phyloP scores from a whole-genome alignment of 2,797 vertebrate species.

The Cryptoblepharus egeriae region DNA sequence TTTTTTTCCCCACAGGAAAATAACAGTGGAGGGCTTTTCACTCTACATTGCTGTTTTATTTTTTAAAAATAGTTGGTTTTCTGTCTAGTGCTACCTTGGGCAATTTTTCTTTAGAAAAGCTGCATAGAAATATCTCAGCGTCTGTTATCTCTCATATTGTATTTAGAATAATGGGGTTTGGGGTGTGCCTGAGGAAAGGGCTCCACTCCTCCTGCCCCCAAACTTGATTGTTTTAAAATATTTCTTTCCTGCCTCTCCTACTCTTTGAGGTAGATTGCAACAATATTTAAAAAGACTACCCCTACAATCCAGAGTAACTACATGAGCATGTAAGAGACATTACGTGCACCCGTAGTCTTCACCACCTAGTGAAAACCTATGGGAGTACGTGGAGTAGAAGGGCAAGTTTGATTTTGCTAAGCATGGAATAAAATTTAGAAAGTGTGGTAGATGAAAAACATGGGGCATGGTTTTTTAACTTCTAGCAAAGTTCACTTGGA shows the following conservation, averaged over 20 bases:
- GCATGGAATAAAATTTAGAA: background rate
- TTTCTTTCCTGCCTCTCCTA: background rate
- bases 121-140: background rate
- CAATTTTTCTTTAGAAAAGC: background rate
- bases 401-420: background rate
- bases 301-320: too few species aligned
- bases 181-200: background rate
- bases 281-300: background rate
- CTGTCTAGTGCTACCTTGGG: background rate
- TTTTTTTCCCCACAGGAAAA: background rate
- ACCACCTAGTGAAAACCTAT: too few species aligned
- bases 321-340: too few species aligned
- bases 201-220: background rate
- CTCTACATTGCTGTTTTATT: background rate
- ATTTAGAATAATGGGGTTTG: background rate
- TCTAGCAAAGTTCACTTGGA: background rate
- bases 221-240: background rate
- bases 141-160: background rate
- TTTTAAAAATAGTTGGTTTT: background rate
- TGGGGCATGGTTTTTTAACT: background rate
- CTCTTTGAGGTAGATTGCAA: background rate
- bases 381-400: background rate
- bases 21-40: background rate
- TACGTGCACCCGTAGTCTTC: too few species aligned
- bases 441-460: background rate